phyloP scores from a whole-genome alignment of 92 coral and sea anemone genomes.

The Galaxea fascicularis region DNA sequence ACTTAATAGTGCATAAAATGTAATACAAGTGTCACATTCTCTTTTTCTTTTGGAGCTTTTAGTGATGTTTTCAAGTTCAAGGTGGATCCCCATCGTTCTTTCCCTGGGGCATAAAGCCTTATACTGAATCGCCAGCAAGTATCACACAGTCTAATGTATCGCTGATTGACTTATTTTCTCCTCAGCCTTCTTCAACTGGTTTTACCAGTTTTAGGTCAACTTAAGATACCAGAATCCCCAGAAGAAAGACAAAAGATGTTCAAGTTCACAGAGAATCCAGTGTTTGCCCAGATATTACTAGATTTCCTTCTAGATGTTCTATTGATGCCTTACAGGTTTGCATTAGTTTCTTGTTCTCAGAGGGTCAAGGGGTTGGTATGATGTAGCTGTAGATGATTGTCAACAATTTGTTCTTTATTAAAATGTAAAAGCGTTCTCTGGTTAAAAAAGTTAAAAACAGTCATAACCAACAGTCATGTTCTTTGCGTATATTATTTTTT shows the following conservation, averaged over 20 bases:
- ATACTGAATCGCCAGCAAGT: no score
- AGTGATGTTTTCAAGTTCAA: no score
- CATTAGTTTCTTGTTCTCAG: no score
- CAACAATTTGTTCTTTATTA: no score
- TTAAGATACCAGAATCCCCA: constrained; percentile 72
- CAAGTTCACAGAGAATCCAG: constrained; percentile 65
- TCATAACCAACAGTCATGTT: neutral
- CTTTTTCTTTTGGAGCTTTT: no score
- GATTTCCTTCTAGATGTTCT: constrained; percentile 87
- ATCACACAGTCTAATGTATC: neutral
- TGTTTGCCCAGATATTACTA: constrained; percentile 64
- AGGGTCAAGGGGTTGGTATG: no score
- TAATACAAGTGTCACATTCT: no score
- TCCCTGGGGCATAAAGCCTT: no score
- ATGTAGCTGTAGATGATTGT: neutral
- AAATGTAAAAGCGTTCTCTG: no score
- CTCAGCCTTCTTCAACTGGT: constrained; percentile 86
- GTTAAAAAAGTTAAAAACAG: no score
- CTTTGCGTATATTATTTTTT: neutral
- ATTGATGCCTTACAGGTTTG: constrained; percentile 89
- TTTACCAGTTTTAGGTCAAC: constrained; percentile 78
- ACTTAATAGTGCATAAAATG: no score
- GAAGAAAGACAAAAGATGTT: constrained; percentile 74
- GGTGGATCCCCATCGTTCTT: no score
- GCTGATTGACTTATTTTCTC: neutral